phyloP scores from a whole-genome alignment of 2,888 invertebrate species.

The Stomorhina lunata region DNA sequence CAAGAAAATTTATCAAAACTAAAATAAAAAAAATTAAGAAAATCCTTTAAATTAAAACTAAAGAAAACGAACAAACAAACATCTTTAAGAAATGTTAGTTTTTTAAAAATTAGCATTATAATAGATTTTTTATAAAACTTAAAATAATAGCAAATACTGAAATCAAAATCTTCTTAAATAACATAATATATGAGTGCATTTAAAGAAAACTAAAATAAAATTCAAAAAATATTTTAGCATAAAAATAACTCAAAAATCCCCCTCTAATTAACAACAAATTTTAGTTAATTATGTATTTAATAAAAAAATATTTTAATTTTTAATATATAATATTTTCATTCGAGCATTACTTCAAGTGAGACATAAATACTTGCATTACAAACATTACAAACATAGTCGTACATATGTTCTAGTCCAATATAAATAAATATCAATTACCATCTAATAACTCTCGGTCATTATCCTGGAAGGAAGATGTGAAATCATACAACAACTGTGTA shows the following conservation, averaged over 20 bases:
- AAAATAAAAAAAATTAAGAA: background rate
- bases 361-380: background rate
- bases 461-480: background rate
- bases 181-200: conserved; percentile 51
- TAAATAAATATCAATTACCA: conserved; percentile 30
- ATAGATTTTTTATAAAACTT: conserved; percentile 34
- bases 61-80: background rate
- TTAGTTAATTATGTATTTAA: conserved; percentile 30
- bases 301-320: background rate
- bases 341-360: background rate
- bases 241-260: background rate
- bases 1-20: conserved; percentile 16
- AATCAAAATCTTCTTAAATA: conserved; percentile 39
- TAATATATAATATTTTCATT: background rate
- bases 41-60: background rate
- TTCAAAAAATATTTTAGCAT: background rate
- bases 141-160: background rate
- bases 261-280: background rate
- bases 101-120: conserved; percentile 32
- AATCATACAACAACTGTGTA: conserved; percentile 41
- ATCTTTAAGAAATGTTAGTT: conserved; percentile 14
- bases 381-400: no score
- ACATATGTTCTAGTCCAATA: conserved; percentile 11
- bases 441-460: background rate
- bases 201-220: conserved; percentile 9